A percentile compares a stretch with the other conserved stretches of the same genome.
Conservation (phyloP, 2,888 invertebrate genomes). For the Pimpla rufipes region DNA sequence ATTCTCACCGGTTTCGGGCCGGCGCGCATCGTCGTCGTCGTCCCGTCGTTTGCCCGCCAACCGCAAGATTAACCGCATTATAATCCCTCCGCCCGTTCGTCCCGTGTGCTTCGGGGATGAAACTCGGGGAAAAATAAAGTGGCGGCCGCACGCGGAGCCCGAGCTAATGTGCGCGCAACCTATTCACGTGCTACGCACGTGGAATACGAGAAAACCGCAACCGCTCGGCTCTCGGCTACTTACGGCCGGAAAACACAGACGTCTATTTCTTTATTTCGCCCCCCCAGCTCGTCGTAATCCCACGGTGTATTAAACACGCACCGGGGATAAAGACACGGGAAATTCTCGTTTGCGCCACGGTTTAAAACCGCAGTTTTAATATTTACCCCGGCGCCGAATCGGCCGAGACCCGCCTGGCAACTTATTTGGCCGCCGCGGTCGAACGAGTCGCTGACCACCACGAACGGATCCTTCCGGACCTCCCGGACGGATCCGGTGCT, state of each 20-base stretch:
- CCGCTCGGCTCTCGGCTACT: slow-evolving; percentile 21
- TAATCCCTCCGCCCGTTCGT: slow-evolving; percentile 73
- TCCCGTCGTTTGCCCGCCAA: slow-evolving; percentile 76
- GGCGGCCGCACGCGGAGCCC: slow-evolving; percentile 30
- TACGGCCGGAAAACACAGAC: slow-evolving; percentile 3
- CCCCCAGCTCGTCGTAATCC: too few relatives aligned
- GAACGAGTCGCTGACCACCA: slow-evolving; percentile 32
- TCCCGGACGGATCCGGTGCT: slow-evolving; percentile 41
- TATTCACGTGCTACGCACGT: slow-evolving; percentile 23
- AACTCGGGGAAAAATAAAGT: slow-evolving; percentile 44
- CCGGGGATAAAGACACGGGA: slow-evolving; percentile 56
- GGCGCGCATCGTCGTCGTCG: slow-evolving; percentile 50
- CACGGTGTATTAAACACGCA: slow-evolving; percentile 60
- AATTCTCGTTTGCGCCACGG: slow-evolving; percentile 45
- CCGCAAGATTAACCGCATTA: slow-evolving; percentile 79
- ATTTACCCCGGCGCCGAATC: slow-evolving; percentile 46
- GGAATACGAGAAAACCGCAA: slow-evolving; percentile 57
- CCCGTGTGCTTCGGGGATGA: slow-evolving; percentile 60
- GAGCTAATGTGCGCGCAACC: slow-evolving; percentile 41
- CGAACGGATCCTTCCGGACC: slow-evolving; percentile 13
- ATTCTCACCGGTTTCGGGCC: slow-evolving; percentile 35
- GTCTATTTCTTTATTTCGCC: slow-evolving; percentile 52
- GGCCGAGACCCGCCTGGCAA: slow-evolving; percentile 14
- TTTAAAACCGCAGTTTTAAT: slow-evolving; percentile 62
- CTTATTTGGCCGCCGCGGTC: slow-evolving; percentile 18